Conservation (phyloP, 2,888 invertebrate species). For the Drosophila fungiperda region DNA sequence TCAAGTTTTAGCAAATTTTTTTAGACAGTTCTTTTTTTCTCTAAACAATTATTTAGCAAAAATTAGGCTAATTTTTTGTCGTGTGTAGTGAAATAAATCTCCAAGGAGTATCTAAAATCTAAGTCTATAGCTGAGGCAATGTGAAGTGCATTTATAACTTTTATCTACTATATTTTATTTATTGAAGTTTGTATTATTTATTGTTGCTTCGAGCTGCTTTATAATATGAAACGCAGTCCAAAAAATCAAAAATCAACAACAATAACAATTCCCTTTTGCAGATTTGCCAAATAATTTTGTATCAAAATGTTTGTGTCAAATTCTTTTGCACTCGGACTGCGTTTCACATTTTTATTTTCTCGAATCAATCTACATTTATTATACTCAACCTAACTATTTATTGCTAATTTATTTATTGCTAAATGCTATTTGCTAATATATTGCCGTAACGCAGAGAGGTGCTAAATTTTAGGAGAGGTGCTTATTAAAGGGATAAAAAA, state of each 20-base stretch:
- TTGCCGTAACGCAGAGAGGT: slow-evolving; percentile 64
- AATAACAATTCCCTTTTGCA: slow-evolving; percentile 29
- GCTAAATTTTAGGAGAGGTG: slow-evolving; percentile 63
- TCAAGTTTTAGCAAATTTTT: slow-evolving; percentile 36
- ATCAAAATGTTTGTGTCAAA: slow-evolving; percentile 82
- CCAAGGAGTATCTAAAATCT: slow-evolving; percentile 60
- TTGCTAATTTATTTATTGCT: slow-evolving; percentile 62
- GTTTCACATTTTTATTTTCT: slow-evolving; percentile 34
- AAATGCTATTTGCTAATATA: slow-evolving; percentile 44
- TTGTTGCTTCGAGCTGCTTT: slow-evolving; percentile 53
- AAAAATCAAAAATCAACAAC: background rate
- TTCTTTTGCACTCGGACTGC: slow-evolving; percentile 52
- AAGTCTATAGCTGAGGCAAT: slow-evolving; percentile 62
- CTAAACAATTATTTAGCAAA: slow-evolving; percentile 46
- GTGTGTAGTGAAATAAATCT: slow-evolving; percentile 51
- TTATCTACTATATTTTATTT: slow-evolving; percentile 56
- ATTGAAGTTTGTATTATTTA: slow-evolving; percentile 57
- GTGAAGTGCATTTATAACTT: slow-evolving; percentile 70
- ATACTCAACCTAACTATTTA: slow-evolving; percentile 47
- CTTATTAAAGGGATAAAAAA: slow-evolving; percentile 35
- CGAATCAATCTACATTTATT: slow-evolving; percentile 55
- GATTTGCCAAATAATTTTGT: slow-evolving; percentile 82
- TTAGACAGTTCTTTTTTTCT: slow-evolving; percentile 31
- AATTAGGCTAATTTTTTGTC: slow-evolving; percentile 57
- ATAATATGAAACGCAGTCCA: slow-evolving; percentile 21